Base-by-base conservation (phyloP, 2,113 vertebrate genomes). In the Lophius piscatorius region DNA sequence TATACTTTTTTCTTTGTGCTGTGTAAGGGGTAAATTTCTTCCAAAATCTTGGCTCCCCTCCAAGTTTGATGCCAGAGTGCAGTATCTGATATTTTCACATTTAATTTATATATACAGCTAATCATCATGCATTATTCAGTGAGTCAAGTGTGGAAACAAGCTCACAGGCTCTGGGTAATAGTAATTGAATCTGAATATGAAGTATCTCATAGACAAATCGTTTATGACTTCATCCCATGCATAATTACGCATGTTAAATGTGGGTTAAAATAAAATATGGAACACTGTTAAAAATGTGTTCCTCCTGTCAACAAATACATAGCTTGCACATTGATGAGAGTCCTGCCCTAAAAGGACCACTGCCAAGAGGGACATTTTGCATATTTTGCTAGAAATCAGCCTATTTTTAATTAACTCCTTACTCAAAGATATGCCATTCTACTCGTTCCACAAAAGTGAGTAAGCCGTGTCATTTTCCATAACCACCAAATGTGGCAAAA, bases 141-240 rank as follows among this genome's bases (percentile, higher is more conserved):
- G 7, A 63, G 59, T 66, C 66, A 76, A 80, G 81, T 81, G 85
- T 80, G 81, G 76, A 75, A 85, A 78, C 78, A 74, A 68, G 78
- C 71, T 87, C 72, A 73, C 51, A 74, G 81, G 83, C 78, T 87
- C 57, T 40, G 82, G 67, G 47, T 84, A 74, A 85, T 81, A 80
- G 56, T 88, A 84, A 89, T 85, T 89, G 60, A 84, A 81, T 87
- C 70, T 82, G 84, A 91, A 72, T 78, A 80, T 68, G 62, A 82
- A 76, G 64, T 73, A 80, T 87, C 67, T 74, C 31, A 22, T 44
- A 63, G 73, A 86, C 76, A 84, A 85, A 87, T 77, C 69, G 69
- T 81, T 75, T 87, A 72, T 80, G 81, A 87, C 82, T 78, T 68
- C 71, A 72, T 85, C 69, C 57, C 51, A 41, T 50, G 72, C 57